phyloP scores from a whole-genome alignment of 2,797 vertebrate species.

The Podarcis siculus region DNA sequence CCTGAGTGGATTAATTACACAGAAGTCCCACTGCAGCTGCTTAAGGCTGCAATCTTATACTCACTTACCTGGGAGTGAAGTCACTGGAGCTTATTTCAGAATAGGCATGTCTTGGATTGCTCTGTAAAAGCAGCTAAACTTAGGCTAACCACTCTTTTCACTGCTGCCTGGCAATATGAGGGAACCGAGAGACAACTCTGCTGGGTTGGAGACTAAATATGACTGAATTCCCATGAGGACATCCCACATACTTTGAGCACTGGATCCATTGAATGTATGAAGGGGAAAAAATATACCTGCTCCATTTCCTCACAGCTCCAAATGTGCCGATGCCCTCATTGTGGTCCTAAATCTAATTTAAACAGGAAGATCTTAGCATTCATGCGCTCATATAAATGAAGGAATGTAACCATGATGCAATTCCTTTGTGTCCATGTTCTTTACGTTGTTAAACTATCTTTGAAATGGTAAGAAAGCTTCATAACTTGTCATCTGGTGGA shows the following conservation, averaged over 20 bases:
- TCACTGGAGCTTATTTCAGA: too few species aligned
- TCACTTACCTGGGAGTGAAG: too few species aligned
- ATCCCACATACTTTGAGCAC: neutral
- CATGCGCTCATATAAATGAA: neutral
- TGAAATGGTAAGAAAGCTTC: conserved; percentile 62
- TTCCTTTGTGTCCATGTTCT: neutral
- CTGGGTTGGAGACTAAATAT: neutral
- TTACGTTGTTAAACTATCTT: conserved; percentile 28
- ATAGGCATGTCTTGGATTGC: too few species aligned
- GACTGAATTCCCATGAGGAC: neutral
- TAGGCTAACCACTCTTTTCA: neutral
- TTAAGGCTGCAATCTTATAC: too few species aligned
- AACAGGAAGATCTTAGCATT: neutral
- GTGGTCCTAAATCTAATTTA: neutral
- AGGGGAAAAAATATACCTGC: neutral
- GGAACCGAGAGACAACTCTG: neutral
- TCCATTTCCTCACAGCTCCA: neutral
- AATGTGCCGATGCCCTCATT: neutral
- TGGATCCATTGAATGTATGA: neutral
- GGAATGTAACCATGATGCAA: neutral
- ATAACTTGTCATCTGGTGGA: conserved; percentile 65
- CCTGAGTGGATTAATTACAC: too few species aligned
- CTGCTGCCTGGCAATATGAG: neutral
- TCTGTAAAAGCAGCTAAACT: neutral
- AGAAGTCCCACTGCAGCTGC: too few species aligned